Evolutionary conservation across 2,113 vertebrate species (phyloP).

Genomic region (Coturnix japonica): DNA sequence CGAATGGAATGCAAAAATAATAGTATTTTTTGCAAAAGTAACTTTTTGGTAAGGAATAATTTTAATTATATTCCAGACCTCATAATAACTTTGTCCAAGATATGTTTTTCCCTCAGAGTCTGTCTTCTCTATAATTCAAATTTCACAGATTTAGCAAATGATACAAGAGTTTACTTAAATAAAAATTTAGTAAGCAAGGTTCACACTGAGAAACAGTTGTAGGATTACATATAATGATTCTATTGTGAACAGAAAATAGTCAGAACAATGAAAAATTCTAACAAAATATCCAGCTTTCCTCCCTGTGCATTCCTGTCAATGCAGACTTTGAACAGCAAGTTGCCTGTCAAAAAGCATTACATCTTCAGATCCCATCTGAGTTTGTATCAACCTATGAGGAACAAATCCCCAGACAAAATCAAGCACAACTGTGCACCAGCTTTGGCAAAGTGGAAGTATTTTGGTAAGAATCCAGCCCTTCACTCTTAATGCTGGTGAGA

Average conservation of each 20-base stretch:
- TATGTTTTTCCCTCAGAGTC: neutral
- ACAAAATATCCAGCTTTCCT: neutral
- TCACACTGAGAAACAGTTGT: neutral
- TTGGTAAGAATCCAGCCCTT: neutral
- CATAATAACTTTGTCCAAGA: slow-evolving; percentile 5
- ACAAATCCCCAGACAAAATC: neutral
- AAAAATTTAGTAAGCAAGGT: neutral
- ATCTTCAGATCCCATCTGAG: neutral
- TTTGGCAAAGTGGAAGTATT: neutral
- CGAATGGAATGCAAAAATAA: slow-evolving; percentile 49
- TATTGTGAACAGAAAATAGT: neutral
- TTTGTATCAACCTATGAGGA: neutral
- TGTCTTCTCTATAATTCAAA: neutral
- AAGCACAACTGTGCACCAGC: neutral
- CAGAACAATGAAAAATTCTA: neutral
- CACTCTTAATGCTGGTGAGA: neutral
- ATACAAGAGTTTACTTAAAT: neutral
- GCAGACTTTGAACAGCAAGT: neutral
- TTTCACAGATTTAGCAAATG: neutral
- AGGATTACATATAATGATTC: neutral
- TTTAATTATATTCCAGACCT: neutral
- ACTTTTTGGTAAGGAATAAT: slow-evolving; percentile 25
- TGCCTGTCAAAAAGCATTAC: neutral
- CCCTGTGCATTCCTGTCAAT: neutral
- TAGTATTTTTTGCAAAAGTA: slow-evolving; percentile 59